Base-by-base conservation (phyloP, 1,140 invertebrate species). In the fruit fly (Drosophila melanogaster) region DNA sequence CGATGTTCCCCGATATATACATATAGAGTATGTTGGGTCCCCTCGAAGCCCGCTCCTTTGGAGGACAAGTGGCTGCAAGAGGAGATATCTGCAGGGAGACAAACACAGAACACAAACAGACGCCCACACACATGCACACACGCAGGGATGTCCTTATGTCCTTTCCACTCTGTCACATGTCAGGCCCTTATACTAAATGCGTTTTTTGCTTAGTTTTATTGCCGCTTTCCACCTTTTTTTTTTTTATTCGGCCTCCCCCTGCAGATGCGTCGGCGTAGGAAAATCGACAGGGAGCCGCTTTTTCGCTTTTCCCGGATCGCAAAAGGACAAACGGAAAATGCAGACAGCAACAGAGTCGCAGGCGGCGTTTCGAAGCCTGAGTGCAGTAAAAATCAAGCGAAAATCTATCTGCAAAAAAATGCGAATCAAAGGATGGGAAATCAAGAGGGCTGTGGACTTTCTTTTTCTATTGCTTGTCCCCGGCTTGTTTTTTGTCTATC, bases 181-280 rank as follows among this genome's bases (percentile, higher is more conserved):
- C 72, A 76, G 72, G 73, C 78, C 79, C 77, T 81, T 81, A 80
- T 69, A 79, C 81, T 81, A 80, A 85, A 85, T 85, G 81, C 81
- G 73, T 78, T 86, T 85, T 79, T 86, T 87, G 74, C 79, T 87
- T 87, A 87, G 81, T 85, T 87, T 86, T 86, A 81, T 87, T 87
- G 81, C 71, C 77, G 66, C 67, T 70, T 35, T 40, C 41, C 62
- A 67, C 38, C 38, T 37, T 11, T 49, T 50, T 60, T 58, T 37
- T 11, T 49, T 50, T 60, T 58, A 40, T 24, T 7, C 5, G 17
- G 15, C 30, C 14, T 11, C 14, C 30, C 26, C 37, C 69, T 46
- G 43, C 19, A 60, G 44, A 61, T 84, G 80, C 77, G 80, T 79
- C 81, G 81, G 80, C 80, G 79, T 80, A 71, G 65, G 65, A 66